Percentiles rank a stretch among this genome's conserved stretches.
phyloP scores from a whole-genome alignment of 1,140 invertebrate genomes.

The Venustaconcha ellipsiformis region DNA sequence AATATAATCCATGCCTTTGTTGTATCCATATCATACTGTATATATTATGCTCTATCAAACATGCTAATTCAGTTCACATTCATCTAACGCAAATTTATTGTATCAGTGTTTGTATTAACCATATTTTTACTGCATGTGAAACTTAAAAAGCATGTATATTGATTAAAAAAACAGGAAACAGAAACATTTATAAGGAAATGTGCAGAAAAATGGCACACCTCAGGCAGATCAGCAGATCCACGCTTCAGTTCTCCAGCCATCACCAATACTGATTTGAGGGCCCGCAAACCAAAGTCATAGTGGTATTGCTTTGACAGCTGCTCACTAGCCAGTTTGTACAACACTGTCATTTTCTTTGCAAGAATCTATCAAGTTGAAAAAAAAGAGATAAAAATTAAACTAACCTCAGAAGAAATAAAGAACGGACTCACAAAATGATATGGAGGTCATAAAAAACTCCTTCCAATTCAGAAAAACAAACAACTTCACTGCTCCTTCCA shows the following conservation, averaged over 20 bases:
- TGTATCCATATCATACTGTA: too few species aligned
- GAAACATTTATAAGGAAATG: not conserved
- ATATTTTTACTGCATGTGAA: not conserved
- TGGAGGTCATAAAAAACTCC: too few species aligned
- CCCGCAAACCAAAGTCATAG: constrained; percentile 93
- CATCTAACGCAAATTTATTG: not conserved
- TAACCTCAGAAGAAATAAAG: too few species aligned
- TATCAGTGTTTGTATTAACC: not conserved
- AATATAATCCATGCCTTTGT: too few species aligned
- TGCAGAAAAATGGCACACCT: constrained; percentile 66
- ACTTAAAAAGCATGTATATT: not conserved
- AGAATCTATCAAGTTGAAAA: constrained; percentile 72
- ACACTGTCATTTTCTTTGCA: constrained; percentile 92
- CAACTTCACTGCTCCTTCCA: too few species aligned
- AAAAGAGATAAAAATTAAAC: too few species aligned
- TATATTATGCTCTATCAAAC: too few species aligned
- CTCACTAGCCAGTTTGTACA: constrained; percentile 86
- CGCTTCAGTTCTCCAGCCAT: constrained; percentile 90
- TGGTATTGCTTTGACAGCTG: constrained; percentile 93
- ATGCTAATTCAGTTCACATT: too few species aligned
- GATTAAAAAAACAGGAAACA: not conserved
- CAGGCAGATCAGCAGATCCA: constrained; percentile 80
- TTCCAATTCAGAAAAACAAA: too few species aligned
- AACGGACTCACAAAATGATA: too few species aligned
- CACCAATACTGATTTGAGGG: constrained; percentile 87